Base-by-base conservation (phyloP, 2,113 vertebrate genomes). In the Ciconia maguari region DNA sequence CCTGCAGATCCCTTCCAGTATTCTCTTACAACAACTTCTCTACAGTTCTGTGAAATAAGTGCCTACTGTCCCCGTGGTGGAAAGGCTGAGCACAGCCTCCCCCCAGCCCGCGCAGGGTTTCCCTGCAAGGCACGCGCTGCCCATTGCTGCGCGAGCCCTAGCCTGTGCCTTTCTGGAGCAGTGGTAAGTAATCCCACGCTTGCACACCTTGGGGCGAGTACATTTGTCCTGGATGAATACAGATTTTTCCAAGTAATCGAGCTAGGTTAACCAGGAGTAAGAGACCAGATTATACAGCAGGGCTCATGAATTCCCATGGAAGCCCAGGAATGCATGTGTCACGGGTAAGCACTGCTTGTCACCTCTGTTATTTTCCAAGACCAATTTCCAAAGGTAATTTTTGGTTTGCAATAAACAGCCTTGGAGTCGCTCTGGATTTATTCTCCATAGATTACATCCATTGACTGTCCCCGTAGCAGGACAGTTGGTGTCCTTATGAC, bases 171-270 rank as follows among this genome's bases (percentile, higher is more conserved):
- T 87, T 60, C 69, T 3, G 0, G 19, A 87, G 85, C 36, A 2
- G 68, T 0, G 7, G 41, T 57, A 93, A 96, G 80, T 76, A 76
- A 79, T 57, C 74, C 84, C 75, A 87, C 2, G 3, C 30, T 34
- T 4, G 7, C 61, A 85, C 49, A n/a, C 89, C 70, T 49, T 90
- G 82, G 49, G 49, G 61, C 8, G 0, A 91, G 74, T 61, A 76
- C 74, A 72, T 85, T 95, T 94, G 91, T 97, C 61, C 80, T 17
- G 69, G 38, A 27, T 89, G 89, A 94, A 89, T 64, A 87, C 61
- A 94, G 22, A 17, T 42, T 94, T 96, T 94, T 82, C 83, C 91
- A 70, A 68, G 46, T 54, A 36, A 94, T 78, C 25, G 25, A 89
- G 70, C 72, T 42, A 84, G n/a, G 64, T 60, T 81, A 89, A 93